phyloP scores from a whole-genome alignment of 2,888 invertebrate genomes.

The Gnatocerus cornutus region DNA sequence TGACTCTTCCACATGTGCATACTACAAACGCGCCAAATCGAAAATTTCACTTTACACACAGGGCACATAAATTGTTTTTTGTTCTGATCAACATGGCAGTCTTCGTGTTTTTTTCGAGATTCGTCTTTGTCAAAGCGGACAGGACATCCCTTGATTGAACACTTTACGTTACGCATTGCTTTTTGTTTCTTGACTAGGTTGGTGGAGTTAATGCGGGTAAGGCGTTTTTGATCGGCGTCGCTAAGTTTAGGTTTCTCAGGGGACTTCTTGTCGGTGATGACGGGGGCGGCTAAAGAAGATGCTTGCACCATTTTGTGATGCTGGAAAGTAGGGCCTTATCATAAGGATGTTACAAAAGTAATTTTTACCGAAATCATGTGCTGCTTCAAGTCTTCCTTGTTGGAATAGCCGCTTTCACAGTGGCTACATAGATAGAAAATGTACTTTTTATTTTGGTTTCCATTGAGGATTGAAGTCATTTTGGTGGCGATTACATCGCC shows the following conservation, averaged over 20 bases:
- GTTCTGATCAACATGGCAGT: slow-evolving; percentile 71
- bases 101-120: slow-evolving; percentile 71
- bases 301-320: slow-evolving; percentile 32
- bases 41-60: slow-evolving; percentile 73
- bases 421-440: slow-evolving; percentile 72
- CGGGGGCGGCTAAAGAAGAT: neutral
- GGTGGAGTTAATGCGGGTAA: slow-evolving; percentile 20
- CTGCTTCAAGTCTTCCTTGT: slow-evolving; percentile 71
- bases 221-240: slow-evolving; percentile 12
- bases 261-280: neutral
- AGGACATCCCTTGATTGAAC: slow-evolving; percentile 73
- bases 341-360: no score
- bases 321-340: slow-evolving; percentile 16
- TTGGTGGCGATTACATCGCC: slow-evolving; percentile 43
- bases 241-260: neutral
- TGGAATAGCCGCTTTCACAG: slow-evolving; percentile 71
- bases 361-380: slow-evolving; percentile 72
- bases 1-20: slow-evolving; percentile 82
- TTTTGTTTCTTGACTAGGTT: slow-evolving; percentile 61
- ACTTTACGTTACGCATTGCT: slow-evolving; percentile 66
- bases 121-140: slow-evolving; percentile 73
- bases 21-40: slow-evolving; percentile 79
- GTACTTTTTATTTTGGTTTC: slow-evolving; percentile 53
- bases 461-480: slow-evolving; percentile 58
- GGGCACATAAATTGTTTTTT: slow-evolving; percentile 73